Percentiles rank a stretch among this genome's conserved stretches.
Evolutionary conservation across 1,140 invertebrate genomes (phyloP).

Genomic region (Hestina assimilis): DNA sequence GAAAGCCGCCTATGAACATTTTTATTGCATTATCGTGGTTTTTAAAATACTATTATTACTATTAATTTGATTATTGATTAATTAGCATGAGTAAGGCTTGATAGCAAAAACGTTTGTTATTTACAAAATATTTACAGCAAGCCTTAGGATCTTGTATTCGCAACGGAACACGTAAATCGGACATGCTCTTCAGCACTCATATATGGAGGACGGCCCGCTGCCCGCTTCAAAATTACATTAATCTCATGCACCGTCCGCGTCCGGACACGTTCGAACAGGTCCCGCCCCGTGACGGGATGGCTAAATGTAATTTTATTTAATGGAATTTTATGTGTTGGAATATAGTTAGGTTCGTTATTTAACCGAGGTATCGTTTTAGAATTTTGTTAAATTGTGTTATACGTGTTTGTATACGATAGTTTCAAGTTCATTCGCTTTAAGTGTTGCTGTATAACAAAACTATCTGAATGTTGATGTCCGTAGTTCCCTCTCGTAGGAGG

Average conservation of each 20-base stretch:
- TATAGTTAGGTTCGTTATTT: background rate
- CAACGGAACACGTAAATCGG: conserved; percentile 22
- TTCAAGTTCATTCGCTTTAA: background rate
- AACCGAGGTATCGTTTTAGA: background rate
- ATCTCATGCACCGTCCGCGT: conserved; percentile 21
- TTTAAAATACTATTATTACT: no score
- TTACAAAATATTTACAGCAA: no score
- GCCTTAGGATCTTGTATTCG: background rate
- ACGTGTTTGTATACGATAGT: background rate
- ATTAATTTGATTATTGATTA: no score
- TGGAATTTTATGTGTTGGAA: conserved; percentile 14
- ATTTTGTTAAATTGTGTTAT: background rate
- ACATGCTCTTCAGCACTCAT: conserved; percentile 5
- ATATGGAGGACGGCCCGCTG: no score
- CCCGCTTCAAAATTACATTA: conserved; percentile 33
- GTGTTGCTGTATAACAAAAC: no score
- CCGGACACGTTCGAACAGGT: conserved; percentile 10
- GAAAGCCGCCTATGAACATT: no score
- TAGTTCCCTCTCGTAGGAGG: no score
- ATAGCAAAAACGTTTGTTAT: no score
- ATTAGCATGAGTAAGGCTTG: no score
- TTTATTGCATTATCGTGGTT: no score
- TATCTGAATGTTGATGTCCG: no score
- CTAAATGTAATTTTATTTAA: conserved; percentile 27
- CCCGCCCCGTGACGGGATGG: conserved; percentile 22